Conservation (phyloP, 2,797 vertebrate species). For the Sebastes minor region DNA sequence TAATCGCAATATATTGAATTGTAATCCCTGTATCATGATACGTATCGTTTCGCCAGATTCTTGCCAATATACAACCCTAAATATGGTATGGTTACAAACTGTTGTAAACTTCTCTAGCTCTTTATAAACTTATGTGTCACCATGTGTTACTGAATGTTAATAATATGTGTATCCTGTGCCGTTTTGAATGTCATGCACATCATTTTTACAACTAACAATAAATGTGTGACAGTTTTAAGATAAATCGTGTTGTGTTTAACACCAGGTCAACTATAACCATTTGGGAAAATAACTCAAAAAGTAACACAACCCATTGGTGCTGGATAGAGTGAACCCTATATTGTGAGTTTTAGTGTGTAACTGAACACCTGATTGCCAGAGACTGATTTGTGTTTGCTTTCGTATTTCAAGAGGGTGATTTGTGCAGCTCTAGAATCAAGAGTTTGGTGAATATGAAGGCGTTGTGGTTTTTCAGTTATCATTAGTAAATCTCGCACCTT, state of each 20-base stretch:
- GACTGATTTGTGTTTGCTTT: conserved; percentile 2
- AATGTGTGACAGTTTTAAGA: not conserved
- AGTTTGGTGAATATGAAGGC: not conserved
- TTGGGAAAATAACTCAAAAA: not conserved
- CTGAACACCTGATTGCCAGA: not conserved
- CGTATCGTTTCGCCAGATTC: too few relatives aligned
- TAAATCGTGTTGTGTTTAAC: not conserved
- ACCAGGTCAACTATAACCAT: not conserved
- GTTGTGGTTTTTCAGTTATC: conserved; percentile 66
- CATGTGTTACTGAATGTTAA: not conserved
- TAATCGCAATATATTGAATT: too few relatives aligned
- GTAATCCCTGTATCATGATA: too few relatives aligned
- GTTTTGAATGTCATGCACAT: not conserved
- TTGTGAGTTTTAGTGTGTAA: not conserved
- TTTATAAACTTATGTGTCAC: not conserved
- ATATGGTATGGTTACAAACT: not conserved
- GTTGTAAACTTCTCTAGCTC: not conserved
- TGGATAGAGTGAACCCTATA: not conserved
- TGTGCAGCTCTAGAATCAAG: not conserved
- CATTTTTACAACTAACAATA: not conserved
- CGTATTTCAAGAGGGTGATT: not conserved
- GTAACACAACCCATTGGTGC: not conserved
- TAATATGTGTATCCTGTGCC: not conserved
- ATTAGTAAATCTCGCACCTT: conserved; percentile 68
- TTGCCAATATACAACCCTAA: too few relatives aligned